phyloP scores from a whole-genome alignment of 1,140 invertebrate genomes.

The Rhizoglyphus robini region DNA sequence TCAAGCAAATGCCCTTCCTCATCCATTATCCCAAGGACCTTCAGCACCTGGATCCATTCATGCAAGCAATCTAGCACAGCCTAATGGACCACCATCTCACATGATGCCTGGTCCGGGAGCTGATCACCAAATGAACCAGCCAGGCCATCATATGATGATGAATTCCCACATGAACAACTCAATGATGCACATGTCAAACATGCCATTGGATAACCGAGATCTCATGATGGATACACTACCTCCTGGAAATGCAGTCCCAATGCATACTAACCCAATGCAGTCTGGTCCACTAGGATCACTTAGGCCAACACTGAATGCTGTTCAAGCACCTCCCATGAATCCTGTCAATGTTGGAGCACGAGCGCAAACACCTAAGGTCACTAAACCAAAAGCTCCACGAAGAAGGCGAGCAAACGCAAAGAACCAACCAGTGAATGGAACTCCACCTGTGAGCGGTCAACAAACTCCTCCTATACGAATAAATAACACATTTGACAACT shows the following conservation, averaged over 20 bases:
- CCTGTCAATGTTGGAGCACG: neutral
- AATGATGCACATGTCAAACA: neutral
- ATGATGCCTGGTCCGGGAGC: neutral
- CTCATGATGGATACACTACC: conserved; percentile 3
- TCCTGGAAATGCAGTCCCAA: neutral
- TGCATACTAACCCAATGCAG: neutral
- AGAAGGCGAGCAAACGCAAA: neutral
- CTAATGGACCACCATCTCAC: neutral
- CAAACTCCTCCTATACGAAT: conserved; percentile 18
- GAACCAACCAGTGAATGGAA: conserved; percentile 9
- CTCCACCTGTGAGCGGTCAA: neutral
- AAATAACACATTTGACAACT: neutral
- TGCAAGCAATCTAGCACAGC: neutral
- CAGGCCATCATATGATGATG: conserved; percentile 13
- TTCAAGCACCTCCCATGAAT: neutral
- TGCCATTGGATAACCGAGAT: neutral
- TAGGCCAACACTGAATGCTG: neutral
- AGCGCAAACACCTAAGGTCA: neutral
- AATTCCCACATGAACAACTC: neutral
- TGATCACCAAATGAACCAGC: neutral
- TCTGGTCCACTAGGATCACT: neutral
- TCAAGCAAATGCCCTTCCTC: neutral
- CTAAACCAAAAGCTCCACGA: conserved; percentile 2
- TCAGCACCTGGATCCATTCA: neutral
- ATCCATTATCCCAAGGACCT: conserved; percentile 6